Base-by-base conservation (phyloP, 1,140 invertebrate species). In the Cotesia vestalis region DNA sequence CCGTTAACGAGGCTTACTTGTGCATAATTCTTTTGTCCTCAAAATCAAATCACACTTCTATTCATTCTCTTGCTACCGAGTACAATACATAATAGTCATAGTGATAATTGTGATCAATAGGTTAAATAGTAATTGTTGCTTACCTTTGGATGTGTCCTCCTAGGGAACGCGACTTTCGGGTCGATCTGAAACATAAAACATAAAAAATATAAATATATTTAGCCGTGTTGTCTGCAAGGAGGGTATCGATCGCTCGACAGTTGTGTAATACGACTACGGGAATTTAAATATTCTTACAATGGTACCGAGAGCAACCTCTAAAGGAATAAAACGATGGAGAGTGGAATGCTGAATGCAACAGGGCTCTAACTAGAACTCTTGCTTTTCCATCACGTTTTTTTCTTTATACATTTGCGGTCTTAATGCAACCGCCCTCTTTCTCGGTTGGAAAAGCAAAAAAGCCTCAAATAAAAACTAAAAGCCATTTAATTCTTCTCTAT, bases 101-200 rank as follows among this genome's bases (percentile, higher is more conserved):
- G 60, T 75, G 11, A 46, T 6, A 9, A 46, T 46, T 9, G 11
- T 46, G 6, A 46, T 9, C 11, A 46, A 46, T 46, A 46, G 40
- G 6, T 46, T 46, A 46, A 9, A 46, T 9, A 46, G 40, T 69
- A 69, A 57, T 36, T 38, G 20, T 72, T 75, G 87, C 94, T 94
- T 91, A 98, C 96, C 94, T 98, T 98, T 89, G 96, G 96, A 91
- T 98, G 96, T 91, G 96, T 95, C 91, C 96, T 93, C 89, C 98
- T 94, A 78, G 98, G 98, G 91, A 99, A 99, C 86, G 98, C 98
- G 88, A 99, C 96, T 93, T 99, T 99, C 80, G 98, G 98, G 88
- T 99, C 98, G 90, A 99, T 98, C 97, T 98, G 93, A 78, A 95
- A 94, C 83, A 85, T 81, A 82, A 80, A 82, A 72, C 77, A 75